These are phyloP conservation scores for Cylindroiulus punctatus DNA, from an alignment of 2,888 invertebrate species.

Conservation along the genomic window DNA sequence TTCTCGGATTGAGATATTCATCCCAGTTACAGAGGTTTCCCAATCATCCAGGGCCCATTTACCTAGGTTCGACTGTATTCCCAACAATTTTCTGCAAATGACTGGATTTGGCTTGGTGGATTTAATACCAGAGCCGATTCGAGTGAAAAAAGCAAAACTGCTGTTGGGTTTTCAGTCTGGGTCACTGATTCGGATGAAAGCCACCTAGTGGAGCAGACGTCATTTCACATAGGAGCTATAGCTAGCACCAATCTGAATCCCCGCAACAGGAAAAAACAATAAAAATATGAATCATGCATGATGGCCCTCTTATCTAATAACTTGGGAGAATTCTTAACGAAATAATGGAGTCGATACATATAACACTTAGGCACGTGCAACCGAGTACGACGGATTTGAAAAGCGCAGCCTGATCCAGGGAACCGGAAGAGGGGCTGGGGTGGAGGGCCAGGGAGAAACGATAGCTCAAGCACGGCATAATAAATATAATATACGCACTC, in stretches of 20 bases:
- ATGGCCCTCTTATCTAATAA: conserved; percentile 42
- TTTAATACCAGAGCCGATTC: neutral
- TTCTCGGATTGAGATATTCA: too few species aligned
- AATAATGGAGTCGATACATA: conserved; percentile 42
- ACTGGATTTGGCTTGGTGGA: neutral
- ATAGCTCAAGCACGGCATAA: conserved; percentile 21
- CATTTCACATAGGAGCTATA: neutral
- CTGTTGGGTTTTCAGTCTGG: neutral
- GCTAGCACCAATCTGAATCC: conserved; percentile 16
- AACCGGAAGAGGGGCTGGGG: conserved; percentile 8
- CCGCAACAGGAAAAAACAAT: conserved; percentile 42
- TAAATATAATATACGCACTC: conserved; percentile 42
- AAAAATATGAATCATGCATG: conserved; percentile 38
- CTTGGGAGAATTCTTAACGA: conserved; percentile 34
- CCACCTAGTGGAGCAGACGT: neutral
- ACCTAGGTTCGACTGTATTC: too few species aligned
- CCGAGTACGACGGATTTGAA: conserved; percentile 19
- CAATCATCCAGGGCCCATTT: neutral
- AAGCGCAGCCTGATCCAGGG: neutral
- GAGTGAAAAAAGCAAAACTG: neutral
- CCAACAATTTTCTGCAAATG: neutral
- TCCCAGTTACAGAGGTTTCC: too few species aligned
- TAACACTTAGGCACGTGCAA: conserved; percentile 29
- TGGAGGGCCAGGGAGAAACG: neutral
- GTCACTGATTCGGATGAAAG: conserved; percentile 21